Evolutionary conservation across 2,113 vertebrate species (phyloP).

Genomic region (Trematocara variabile): DNA sequence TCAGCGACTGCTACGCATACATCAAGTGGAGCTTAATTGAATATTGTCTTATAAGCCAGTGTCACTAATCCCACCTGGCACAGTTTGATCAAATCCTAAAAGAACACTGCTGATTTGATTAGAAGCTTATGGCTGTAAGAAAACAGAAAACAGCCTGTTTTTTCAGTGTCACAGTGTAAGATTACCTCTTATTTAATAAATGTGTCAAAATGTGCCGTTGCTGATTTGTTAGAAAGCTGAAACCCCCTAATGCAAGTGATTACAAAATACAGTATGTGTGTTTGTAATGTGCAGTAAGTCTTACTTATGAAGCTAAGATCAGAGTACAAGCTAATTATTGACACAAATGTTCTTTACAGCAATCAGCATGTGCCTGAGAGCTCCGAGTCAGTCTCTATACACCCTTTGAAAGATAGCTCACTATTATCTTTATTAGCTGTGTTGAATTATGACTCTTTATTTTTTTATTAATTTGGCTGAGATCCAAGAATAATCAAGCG

Average conservation of each 20-base stretch:
- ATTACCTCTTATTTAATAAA: background rate
- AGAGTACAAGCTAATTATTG: conserved; percentile 78
- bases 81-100: conserved; percentile 45
- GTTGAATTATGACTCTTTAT: background rate
- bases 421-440: background rate
- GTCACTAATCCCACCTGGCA: conserved; percentile 23
- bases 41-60: conserved; percentile 31
- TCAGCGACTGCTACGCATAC: background rate
- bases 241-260: background rate
- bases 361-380: conserved; percentile 2
- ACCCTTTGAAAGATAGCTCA: background rate
- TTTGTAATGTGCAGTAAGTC: background rate
- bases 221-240: background rate
- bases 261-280: background rate
- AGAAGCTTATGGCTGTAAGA: background rate
- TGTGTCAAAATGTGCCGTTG: background rate
- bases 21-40: conserved; percentile 24
- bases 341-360: conserved; percentile 45
- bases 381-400: background rate
- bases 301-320: conserved; percentile 47
- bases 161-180: background rate
- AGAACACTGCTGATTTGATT: background rate
- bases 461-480: background rate
- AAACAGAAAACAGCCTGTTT: background rate
- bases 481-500: background rate